These are phyloP conservation scores for Nyctibius bracteatus DNA, from an alignment of 2,113 vertebrate species.

Conservation along the genomic window DNA sequence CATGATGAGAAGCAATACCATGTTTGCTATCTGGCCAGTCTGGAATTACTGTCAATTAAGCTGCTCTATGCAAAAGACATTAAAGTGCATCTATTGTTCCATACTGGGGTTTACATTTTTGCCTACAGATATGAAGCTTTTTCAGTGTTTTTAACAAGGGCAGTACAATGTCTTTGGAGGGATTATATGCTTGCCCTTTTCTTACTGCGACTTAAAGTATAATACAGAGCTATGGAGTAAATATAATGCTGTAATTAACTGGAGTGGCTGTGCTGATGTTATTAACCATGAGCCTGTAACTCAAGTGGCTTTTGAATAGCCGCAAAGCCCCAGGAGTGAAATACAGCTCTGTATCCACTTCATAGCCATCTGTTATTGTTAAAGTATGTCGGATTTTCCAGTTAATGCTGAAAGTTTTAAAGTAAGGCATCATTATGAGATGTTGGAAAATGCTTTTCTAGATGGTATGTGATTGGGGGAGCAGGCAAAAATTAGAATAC, in stretches of 20 bases:
- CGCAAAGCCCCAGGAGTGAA: slow-evolving; percentile 12
- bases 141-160: neutral
- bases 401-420: neutral
- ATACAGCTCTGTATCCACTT: neutral
- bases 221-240: neutral
- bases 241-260: slow-evolving; percentile 47
- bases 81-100: neutral
- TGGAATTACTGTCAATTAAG: slow-evolving; percentile 32
- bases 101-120: neutral
- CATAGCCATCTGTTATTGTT: slow-evolving; percentile 35
- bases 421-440: neutral
- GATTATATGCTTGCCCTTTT: neutral
- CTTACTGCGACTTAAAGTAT: neutral
- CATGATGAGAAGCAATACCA: neutral
- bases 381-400: neutral
- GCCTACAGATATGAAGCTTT: neutral
- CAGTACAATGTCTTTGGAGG: neutral
- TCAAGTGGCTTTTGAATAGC: slow-evolving; percentile 33
- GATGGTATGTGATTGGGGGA: neutral
- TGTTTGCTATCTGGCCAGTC: neutral
- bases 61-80: neutral
- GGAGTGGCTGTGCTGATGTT: slow-evolving; percentile 34
- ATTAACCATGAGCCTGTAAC: neutral
- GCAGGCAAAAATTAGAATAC: neutral
- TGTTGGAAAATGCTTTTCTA: neutral